Evolutionary conservation across 2,888 invertebrate genomes (phyloP).

Genomic region (Caenorhabditis wallacei): DNA sequence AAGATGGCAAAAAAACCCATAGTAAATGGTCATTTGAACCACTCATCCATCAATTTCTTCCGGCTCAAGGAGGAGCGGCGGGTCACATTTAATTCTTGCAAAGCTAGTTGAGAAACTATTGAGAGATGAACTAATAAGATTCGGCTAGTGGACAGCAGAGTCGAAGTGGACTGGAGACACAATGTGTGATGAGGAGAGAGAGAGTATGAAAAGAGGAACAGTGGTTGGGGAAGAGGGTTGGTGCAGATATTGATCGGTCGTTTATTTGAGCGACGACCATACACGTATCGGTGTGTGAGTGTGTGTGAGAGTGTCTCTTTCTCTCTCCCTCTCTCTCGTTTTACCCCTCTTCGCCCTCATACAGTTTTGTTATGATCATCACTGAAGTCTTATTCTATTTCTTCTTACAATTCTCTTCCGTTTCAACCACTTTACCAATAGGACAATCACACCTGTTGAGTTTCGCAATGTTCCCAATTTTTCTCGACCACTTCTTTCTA

Average conservation of each 20-base stretch:
- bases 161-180: slow-evolving; percentile 31
- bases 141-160: slow-evolving; percentile 43
- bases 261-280: slow-evolving; percentile 61
- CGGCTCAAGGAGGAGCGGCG: slow-evolving; percentile 13
- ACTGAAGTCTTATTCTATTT: slow-evolving; percentile 13
- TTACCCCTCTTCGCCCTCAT: slow-evolving; percentile 15
- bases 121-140: slow-evolving; percentile 63
- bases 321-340: slow-evolving; percentile 12
- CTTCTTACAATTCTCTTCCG: not conserved
- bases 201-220: slow-evolving; percentile 27
- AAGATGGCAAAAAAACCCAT: not conserved
- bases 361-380: slow-evolving; percentile 38
- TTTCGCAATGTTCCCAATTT: slow-evolving; percentile 17
- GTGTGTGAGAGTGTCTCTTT: slow-evolving; percentile 48
- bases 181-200: slow-evolving; percentile 9
- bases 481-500: slow-evolving; percentile 6
- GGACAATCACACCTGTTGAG: slow-evolving; percentile 5
- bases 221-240: slow-evolving; percentile 12
- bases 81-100: slow-evolving; percentile 25
- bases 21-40: not conserved
- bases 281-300: slow-evolving; percentile 59
- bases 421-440: not conserved
- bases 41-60: slow-evolving; percentile 36
- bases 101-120: slow-evolving; percentile 36
- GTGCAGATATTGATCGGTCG: slow-evolving; percentile 64